Percentiles rank a stretch among this genome's conserved stretches.
These are phyloP conservation scores for Rhamnusium bicolor DNA, from an alignment of 2,888 invertebrate species.

Conservation along the genomic window DNA sequence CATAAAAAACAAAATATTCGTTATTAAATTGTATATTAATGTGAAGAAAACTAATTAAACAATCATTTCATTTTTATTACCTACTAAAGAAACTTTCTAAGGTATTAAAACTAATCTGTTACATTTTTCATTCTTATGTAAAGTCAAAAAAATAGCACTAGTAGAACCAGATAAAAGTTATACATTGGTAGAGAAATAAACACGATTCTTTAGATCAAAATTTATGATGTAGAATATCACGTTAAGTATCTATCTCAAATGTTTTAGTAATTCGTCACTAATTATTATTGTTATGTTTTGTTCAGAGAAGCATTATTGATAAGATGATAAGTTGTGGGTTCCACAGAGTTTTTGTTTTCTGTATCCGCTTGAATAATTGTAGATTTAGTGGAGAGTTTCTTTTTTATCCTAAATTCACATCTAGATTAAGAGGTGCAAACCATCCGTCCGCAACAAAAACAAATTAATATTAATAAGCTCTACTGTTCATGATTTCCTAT, in stretches of 20 bases:
- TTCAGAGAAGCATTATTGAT: background rate
- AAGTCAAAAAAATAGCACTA: background rate
- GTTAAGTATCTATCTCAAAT: background rate
- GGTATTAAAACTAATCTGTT: background rate
- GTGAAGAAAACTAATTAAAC: background rate
- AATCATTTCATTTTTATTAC: background rate
- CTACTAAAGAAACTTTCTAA: background rate
- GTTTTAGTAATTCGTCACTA: background rate
- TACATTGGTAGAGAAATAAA: background rate
- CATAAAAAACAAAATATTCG: too few species aligned
- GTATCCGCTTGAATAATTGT: background rate
- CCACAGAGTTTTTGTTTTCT: background rate
- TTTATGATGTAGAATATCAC: background rate
- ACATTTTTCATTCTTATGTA: background rate
- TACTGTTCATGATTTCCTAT: background rate
- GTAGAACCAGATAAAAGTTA: background rate
- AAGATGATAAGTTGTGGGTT: background rate
- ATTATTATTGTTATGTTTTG: background rate
- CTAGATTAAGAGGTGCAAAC: slow-evolving; percentile 13
- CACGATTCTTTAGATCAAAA: background rate
- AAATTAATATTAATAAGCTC: slow-evolving; percentile 13
- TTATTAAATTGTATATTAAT: background rate
- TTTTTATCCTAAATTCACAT: slow-evolving; percentile 15
- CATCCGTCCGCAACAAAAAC: slow-evolving; percentile 15
- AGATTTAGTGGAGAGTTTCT: slow-evolving; percentile 2